Evolutionary conservation across 2,797 vertebrate genomes (phyloP).

Genomic region (Alectoris magna): DNA sequence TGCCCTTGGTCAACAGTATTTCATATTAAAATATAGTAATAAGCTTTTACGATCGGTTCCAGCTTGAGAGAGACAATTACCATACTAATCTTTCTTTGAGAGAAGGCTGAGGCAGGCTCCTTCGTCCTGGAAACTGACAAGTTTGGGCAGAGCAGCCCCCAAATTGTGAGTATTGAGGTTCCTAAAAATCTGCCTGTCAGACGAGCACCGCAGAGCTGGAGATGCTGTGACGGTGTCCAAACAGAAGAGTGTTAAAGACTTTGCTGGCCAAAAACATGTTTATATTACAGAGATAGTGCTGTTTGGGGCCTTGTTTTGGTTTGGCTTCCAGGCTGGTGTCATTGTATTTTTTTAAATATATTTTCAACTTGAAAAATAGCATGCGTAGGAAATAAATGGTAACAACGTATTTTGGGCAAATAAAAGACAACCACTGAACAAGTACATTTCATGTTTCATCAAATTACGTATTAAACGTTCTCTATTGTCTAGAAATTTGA

Average conservation of each 20-base stretch:
- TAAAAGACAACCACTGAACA: not conserved
- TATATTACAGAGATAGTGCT: not conserved
- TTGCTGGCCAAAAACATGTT: not conserved
- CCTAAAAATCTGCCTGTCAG: conserved; percentile 25
- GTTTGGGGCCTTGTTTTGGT: not conserved
- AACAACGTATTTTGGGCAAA: not conserved
- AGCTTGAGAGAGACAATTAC: conserved; percentile 17
- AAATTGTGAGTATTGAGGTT: not conserved
- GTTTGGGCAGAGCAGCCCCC: conserved; percentile 1
- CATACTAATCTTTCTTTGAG: not conserved
- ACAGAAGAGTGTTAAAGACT: not conserved
- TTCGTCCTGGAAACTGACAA: conserved; percentile 26
- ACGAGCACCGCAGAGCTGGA: not conserved
- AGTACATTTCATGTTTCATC: not conserved
- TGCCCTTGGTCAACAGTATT: conserved; percentile 12
- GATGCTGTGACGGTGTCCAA: not conserved
- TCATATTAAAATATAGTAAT: conserved; percentile 54
- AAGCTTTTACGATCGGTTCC: conserved; percentile 29
- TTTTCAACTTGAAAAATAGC: not conserved
- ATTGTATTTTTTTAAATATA: not conserved
- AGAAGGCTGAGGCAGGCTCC: conserved; percentile 15
- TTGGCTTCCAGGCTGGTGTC: not conserved
- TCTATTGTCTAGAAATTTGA: not conserved
- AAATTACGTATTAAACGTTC: not conserved
- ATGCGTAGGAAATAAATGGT: not conserved